These are phyloP conservation scores for Crotalus tigris DNA, from an alignment of 2,113 vertebrate species.

Conservation along the genomic window DNA sequence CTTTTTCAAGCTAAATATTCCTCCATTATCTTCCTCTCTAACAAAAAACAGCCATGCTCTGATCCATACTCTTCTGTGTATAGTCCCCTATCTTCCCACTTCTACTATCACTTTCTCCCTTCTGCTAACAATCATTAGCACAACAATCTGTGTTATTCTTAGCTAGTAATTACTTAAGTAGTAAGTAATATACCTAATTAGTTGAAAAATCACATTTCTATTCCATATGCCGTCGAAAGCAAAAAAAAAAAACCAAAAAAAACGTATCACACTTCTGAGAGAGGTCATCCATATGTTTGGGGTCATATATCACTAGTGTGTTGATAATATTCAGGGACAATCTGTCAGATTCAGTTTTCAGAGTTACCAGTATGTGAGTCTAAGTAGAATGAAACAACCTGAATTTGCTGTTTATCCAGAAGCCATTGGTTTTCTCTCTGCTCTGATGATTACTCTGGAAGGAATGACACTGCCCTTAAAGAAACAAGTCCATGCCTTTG, in stretches of 20 bases:
- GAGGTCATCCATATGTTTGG: too few relatives aligned
- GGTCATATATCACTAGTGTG: too few relatives aligned
- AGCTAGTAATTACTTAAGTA: too few relatives aligned
- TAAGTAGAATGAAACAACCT: too few relatives aligned
- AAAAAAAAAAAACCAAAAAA: too few relatives aligned
- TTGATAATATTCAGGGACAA: too few relatives aligned
- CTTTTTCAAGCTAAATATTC: background rate
- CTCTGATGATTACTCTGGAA: background rate
- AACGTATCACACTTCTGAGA: too few relatives aligned
- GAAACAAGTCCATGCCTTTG: background rate
- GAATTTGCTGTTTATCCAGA: background rate
- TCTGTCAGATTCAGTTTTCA: too few relatives aligned
- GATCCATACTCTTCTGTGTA: background rate
- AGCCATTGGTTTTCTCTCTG: background rate
- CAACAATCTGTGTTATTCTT: background rate
- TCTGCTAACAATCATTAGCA: background rate
- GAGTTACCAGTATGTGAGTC: too few relatives aligned
- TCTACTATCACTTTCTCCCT: background rate
- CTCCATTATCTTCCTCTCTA: background rate
- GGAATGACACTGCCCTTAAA: background rate
- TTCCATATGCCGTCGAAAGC: too few relatives aligned
- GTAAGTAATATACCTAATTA: too few relatives aligned
- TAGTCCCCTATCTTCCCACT: background rate
- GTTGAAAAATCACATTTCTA: too few relatives aligned
- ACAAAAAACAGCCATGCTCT: background rate